Percentiles rank a stretch among this genome's conserved stretches.
phyloP scores from a whole-genome alignment of 2,888 invertebrate species.

The Hydroisotoma schaefferi region DNA sequence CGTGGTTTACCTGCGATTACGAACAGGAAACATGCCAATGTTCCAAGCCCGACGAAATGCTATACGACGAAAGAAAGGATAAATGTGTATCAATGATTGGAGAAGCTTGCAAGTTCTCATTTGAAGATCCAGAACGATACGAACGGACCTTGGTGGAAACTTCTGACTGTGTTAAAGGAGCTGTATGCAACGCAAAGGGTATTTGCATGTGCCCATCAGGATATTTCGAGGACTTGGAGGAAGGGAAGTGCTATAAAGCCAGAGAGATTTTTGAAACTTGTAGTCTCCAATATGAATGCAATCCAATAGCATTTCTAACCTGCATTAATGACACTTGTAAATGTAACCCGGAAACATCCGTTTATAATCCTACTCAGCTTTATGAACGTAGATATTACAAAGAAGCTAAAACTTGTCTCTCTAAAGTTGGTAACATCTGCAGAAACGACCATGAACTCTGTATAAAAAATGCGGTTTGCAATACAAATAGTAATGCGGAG shows the following conservation, averaged over 20 bases:
- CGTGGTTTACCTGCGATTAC: conserved; percentile 7
- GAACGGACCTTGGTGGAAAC: background rate
- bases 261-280: no score
- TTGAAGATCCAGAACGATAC: background rate
- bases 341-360: no score
- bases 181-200: background rate
- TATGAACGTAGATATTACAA: no score
- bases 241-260: no score
- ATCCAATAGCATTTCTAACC: no score
- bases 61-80: background rate
- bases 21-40: background rate
- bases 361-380: no score
- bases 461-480: no score
- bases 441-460: no score
- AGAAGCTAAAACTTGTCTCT: no score
- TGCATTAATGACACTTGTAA: no score
- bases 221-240: background rate
- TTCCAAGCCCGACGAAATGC: conserved; percentile 9
- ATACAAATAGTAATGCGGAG: conserved; percentile 54
- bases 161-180: conserved; percentile 1
- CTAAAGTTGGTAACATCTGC: no score
- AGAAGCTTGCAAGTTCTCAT: conserved; percentile 3
- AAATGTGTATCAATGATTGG: conserved; percentile 10
- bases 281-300: no score
- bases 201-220: background rate